Base-by-base conservation (phyloP, 2,888 invertebrate species). In the Drosophila buzzatii region DNA sequence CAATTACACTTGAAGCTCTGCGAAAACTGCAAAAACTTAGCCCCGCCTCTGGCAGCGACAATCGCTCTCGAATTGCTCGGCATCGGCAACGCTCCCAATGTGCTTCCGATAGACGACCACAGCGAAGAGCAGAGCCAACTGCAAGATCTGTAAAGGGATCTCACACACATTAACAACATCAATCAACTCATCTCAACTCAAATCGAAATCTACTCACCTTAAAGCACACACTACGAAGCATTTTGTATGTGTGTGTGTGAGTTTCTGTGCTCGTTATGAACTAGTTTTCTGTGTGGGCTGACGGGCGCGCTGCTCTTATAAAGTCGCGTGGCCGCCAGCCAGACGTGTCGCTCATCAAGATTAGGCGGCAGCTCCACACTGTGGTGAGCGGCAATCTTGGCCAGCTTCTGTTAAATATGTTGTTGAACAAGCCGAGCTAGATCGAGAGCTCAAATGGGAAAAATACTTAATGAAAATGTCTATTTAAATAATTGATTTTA, bases 271-370 rank as follows among this genome's bases (percentile, higher is more conserved):
- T 35, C 64, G 55, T 55, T 55, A 44, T 51, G 47, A 70, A 52
- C 53, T 53, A 58, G 63, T 69, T 79, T 67, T 79, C 69, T 69
- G 79, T 71, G 49, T 44, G 58, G 66, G 33, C 55, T 42, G 47
- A 52, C 49, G 62, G 47, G 41, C 44, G 60, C 57, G 63, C 68
- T 57, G 82, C 76, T 81, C 82, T 87, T 85, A 82, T 85, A 85
- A 84, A 64, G 88, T 82, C 83, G 73, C 81, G 66, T 81, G 82
- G 79, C 70, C 52, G 67, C 59, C 79, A 70, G 10, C 45, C 47
- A 76, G 49, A 85, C 85, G 85, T 85, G 85, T 65, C 70, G 51
- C 74, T 64, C 66, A 85, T 85, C 88, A 79, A 76, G 85, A 85
- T 85, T 88, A 57, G 41, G 52, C 37, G 5, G 27, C 27, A 63